These are phyloP conservation scores for Pecten maximus DNA, from an alignment of 2,888 invertebrate genomes.

Conservation along the genomic window DNA sequence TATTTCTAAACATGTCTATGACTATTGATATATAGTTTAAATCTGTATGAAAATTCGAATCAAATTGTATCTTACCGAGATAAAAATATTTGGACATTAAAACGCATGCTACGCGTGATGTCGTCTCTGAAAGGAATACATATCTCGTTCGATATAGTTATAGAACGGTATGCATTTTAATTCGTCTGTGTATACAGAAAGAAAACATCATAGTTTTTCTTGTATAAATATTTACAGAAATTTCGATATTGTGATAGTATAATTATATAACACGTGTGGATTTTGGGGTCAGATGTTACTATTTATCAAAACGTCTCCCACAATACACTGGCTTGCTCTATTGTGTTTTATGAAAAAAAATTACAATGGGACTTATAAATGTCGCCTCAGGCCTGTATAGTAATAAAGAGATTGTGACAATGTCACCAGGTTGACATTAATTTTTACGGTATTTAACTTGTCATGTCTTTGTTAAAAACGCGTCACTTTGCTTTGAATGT, in stretches of 20 bases:
- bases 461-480: slow-evolving; percentile 11
- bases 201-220: background rate
- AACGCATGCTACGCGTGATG: background rate
- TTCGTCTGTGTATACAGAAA: background rate
- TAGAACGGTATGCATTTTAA: background rate
- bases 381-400: background rate
- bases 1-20: no score
- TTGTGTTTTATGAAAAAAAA: background rate
- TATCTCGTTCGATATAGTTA: background rate
- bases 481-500: background rate
- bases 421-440: background rate
- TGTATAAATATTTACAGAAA: background rate
- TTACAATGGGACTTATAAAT: background rate
- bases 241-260: background rate
- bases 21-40: no score
- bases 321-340: background rate
- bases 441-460: slow-evolving; percentile 33
- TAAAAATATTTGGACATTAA: no score
- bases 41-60: no score
- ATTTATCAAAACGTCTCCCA: background rate
- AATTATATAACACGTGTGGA: slow-evolving; percentile 17
- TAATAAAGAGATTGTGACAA: slow-evolving; percentile 13
- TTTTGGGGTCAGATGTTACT: background rate
- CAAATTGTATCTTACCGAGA: no score
- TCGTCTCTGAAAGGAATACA: background rate